These are phyloP conservation scores for Corapipo altera DNA, from an alignment of 2,113 vertebrate species.

Conservation along the genomic window DNA sequence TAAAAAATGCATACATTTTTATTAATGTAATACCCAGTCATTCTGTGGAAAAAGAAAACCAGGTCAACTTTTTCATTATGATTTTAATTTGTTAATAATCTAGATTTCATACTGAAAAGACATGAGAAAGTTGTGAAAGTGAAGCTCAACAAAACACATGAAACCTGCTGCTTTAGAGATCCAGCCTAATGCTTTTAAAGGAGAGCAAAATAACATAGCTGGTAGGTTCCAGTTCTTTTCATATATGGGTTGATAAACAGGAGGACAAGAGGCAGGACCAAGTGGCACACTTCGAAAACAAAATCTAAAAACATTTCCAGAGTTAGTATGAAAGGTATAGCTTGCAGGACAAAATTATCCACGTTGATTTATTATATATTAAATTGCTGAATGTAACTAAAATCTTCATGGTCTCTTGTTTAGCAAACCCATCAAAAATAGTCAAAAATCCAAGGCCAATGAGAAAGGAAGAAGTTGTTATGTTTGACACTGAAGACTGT, in stretches of 20 bases:
- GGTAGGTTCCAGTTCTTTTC: neutral
- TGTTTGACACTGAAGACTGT: fast-evolving
- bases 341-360: neutral
- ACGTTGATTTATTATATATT: neutral
- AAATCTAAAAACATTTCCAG: neutral
- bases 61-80: neutral
- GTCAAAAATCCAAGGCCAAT: neutral
- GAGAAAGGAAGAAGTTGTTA: neutral
- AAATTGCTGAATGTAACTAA: neutral
- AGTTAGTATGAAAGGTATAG: neutral
- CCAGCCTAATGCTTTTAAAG: neutral
- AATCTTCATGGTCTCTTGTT: neutral
- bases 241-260: neutral
- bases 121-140: neutral
- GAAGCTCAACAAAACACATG: neutral
- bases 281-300: neutral
- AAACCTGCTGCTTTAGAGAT: neutral
- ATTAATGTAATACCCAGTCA: neutral
- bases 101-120: neutral
- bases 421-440: neutral
- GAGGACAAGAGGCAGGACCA: neutral
- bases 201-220: neutral
- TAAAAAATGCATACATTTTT: neutral
- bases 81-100: neutral
- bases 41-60: neutral